Evolutionary conservation across 2,797 vertebrate genomes (phyloP), one percentile per base, ranked within the genome.

Genomic region (Tangara arthus): DNA sequence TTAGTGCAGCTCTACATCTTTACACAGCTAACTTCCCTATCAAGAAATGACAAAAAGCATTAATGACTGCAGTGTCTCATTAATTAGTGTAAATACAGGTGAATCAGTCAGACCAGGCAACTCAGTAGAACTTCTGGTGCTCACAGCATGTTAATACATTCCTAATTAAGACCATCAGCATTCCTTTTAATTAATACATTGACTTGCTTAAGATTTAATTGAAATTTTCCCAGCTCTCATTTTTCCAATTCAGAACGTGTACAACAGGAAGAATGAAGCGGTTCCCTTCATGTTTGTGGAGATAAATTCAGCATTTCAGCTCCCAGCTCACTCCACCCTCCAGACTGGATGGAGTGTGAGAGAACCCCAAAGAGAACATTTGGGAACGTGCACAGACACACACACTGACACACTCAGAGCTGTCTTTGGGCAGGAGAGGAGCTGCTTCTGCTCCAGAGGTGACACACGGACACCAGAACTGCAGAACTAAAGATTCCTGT

Each of bases 71-170:
- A 91, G 73, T 77, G 87, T 89, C 88, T 94, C 94, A 80, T 95
- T 97, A 97, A 97, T 97, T 90, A 81, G 91, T 57, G 79, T 86
- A 95, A 97, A 94, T 96, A 93, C 89, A 96, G 93, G 82, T 95
- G 87, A 91, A 72, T 85, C 87, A 96, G 71, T 32, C 82, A 53
- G 28, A 68, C 11, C 42, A 90, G 86, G 41, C 70, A 75, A 13
- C 78, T 69, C 81, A 41, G 50, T 3, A 44, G 79, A 60, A 76
- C 87, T 92, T 66, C 63, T 89, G 47, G n/a, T 64, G n/a, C 57
- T 93, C 42, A 26, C 66, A 93, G 89, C 85, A 93, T 94, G 92
- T 80, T 96, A 95, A 97, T 91, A 82, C 7, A 0, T 59, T 77
- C 66, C 57, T 96, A 97, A 97, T 97, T 97, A 97, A 97, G 92